Evolutionary conservation across 2,888 invertebrate species (phyloP).

Genomic region (Celastrina argiolus): DNA sequence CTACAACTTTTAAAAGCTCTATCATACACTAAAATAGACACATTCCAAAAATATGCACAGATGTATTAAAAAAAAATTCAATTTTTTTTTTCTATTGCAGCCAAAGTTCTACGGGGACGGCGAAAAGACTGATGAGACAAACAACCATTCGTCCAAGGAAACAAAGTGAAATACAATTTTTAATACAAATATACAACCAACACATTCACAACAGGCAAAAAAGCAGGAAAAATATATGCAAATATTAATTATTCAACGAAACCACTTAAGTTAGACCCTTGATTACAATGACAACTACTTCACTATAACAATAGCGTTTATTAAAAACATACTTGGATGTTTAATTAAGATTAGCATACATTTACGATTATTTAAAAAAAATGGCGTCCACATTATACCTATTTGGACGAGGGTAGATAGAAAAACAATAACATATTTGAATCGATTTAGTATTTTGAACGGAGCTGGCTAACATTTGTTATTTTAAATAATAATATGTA

Average conservation of each 20-base stretch:
- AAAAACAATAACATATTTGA: not conserved
- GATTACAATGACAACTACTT: not conserved
- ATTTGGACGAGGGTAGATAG: not conserved
- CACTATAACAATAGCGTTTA: not conserved
- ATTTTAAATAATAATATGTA: not conserved
- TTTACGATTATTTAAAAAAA: not conserved
- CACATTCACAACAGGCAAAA: not conserved
- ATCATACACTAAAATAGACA: not conserved
- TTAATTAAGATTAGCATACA: not conserved
- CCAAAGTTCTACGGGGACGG: conserved; percentile 82
- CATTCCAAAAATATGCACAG: not conserved
- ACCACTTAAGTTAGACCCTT: too few species aligned
- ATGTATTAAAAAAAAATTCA: conserved; percentile 8
- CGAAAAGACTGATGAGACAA: conserved; percentile 79
- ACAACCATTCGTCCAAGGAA: conserved; percentile 75
- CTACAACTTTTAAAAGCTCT: not conserved
- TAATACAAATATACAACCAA: conserved; percentile 30
- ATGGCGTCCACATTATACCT: not conserved
- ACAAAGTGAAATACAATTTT: conserved; percentile 48
- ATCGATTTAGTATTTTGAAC: not conserved
- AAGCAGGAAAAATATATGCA: not conserved
- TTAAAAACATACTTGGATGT: not conserved
- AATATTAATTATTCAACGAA: too few species aligned
- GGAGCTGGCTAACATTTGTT: not conserved
- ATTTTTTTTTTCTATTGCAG: conserved; percentile 54